A percentile compares a stretch with the other conserved stretches of the same genome.
These are phyloP conservation scores for Macaria liturata DNA, from an alignment of 2,888 invertebrate species.

Conservation along the genomic window DNA sequence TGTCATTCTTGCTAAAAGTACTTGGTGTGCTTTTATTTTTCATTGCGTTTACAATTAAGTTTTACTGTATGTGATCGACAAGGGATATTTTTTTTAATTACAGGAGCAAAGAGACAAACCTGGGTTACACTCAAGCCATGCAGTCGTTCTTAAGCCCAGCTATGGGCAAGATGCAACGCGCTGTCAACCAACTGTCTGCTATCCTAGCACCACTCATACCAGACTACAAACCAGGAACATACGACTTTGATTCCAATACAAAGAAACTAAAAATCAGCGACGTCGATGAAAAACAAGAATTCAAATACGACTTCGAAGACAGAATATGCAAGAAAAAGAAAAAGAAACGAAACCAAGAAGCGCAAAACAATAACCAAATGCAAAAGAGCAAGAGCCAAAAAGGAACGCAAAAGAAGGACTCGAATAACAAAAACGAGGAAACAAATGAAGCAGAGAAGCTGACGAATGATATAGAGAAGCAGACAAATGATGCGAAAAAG, in stretches of 20 bases:
- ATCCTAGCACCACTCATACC: conserved; percentile 45
- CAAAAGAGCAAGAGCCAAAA: conserved; percentile 5
- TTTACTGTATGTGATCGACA: not conserved
- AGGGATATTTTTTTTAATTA: conserved; percentile 18
- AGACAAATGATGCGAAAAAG: conserved; percentile 15
- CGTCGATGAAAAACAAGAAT: conserved; percentile 1
- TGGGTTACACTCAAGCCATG: conserved; percentile 40
- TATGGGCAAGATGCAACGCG: conserved; percentile 53
- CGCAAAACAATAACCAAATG: conserved; percentile 7
- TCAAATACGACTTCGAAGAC: conserved; percentile 34
- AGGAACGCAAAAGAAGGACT: conserved; percentile 5
- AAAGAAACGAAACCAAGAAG: conserved; percentile 28
- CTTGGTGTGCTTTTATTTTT: too few relatives aligned
- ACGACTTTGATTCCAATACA: not conserved
- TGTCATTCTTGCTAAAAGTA: too few relatives aligned
- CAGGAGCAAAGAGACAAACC: conserved; percentile 48
- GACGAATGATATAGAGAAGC: conserved; percentile 18
- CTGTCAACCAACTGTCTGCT: conserved; percentile 49
- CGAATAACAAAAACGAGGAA: not conserved
- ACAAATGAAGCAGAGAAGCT: conserved; percentile 8
- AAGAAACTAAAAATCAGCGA: conserved; percentile 1
- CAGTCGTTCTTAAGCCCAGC: conserved; percentile 37
- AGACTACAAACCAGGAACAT: conserved; percentile 10
- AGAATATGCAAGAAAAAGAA: conserved; percentile 24
- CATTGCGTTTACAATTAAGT: too few relatives aligned